phyloP scores from a whole-genome alignment of 2,888 invertebrate species.

The Zygothrica quintamaculata region DNA sequence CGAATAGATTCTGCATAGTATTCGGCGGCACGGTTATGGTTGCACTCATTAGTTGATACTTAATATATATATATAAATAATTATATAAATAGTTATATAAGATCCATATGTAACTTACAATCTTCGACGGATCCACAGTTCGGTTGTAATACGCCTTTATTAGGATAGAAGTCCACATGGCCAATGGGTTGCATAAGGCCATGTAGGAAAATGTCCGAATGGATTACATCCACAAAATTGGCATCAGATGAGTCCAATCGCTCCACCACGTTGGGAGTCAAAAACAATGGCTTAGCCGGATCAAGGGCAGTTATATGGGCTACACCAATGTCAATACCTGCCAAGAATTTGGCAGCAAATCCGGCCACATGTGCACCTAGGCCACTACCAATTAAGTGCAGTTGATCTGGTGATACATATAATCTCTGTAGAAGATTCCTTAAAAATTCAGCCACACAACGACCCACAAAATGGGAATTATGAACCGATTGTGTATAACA shows the following conservation, averaged over 20 bases:
- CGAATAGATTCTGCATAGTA: slow-evolving; percentile 87
- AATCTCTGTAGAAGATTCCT: slow-evolving; percentile 84
- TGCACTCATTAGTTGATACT: slow-evolving; percentile 84
- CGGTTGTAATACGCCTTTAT: slow-evolving; percentile 86
- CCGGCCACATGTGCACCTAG: slow-evolving; percentile 87
- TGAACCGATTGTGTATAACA: slow-evolving; percentile 87
- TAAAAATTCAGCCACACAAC: slow-evolving; percentile 86
- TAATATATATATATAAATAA: not conserved
- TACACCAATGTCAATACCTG: slow-evolving; percentile 65
- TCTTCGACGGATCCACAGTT: slow-evolving; percentile 84
- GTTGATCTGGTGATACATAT: slow-evolving; percentile 66
- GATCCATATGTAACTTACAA: no score
- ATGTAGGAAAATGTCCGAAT: slow-evolving; percentile 87
- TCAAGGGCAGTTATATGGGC: slow-evolving; percentile 87
- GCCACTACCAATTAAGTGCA: slow-evolving; percentile 88
- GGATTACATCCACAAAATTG: slow-evolving; percentile 87
- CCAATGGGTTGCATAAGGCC: slow-evolving; percentile 86
- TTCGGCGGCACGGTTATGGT: slow-evolving; percentile 86
- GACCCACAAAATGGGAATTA: slow-evolving; percentile 86
- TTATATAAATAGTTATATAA: no score
- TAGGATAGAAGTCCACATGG: slow-evolving; percentile 86
- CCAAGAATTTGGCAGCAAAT: slow-evolving; percentile 84
- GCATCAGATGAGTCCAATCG: slow-evolving; percentile 86
- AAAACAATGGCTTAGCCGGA: slow-evolving; percentile 87
- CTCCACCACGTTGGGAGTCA: slow-evolving; percentile 86